A percentile compares a stretch with the other conserved stretches of the same genome.
These are phyloP conservation scores for Halichondria panicea DNA, from an alignment of 37 sponge, comb jelly and placozoan species.

Conservation along the genomic window DNA sequence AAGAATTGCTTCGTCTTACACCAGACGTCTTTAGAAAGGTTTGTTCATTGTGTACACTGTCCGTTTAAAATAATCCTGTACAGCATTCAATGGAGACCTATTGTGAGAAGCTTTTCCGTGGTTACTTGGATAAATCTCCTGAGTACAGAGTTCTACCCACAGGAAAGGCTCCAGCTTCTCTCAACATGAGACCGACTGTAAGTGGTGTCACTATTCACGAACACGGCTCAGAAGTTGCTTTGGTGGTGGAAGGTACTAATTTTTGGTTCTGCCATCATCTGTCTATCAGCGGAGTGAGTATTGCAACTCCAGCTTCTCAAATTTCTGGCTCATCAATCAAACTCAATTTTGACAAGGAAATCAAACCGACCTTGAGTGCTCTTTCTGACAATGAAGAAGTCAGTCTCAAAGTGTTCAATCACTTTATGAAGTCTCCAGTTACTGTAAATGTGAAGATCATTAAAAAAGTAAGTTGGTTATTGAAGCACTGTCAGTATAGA, in stretches of 20 bases:
- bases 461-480: conserved; percentile 21
- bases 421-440: conserved; percentile 1
- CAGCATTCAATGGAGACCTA: not conserved
- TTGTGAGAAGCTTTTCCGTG: conserved; percentile 10
- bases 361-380: not conserved
- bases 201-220: conserved; percentile 8
- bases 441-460: not conserved
- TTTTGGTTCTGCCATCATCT: conserved; percentile 31
- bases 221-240: conserved; percentile 22
- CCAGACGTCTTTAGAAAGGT: not conserved
- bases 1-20: not conserved
- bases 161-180: not conserved
- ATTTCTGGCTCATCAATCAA: conserved; percentile 10
- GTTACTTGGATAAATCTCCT: not conserved
- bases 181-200: conserved; percentile 11
- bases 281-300: not conserved
- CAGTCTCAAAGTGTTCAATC: not conserved
- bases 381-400: not conserved
- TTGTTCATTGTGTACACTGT: not conserved
- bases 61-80: not conserved
- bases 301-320: conserved; percentile 14
- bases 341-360: conserved; percentile 15
- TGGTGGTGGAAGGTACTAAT: conserved; percentile 13
- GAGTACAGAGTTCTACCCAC: not conserved
- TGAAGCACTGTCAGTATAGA: not conserved